Conservation (phyloP, 2,888 invertebrate species). For the Amphimallon solstitiale region DNA sequence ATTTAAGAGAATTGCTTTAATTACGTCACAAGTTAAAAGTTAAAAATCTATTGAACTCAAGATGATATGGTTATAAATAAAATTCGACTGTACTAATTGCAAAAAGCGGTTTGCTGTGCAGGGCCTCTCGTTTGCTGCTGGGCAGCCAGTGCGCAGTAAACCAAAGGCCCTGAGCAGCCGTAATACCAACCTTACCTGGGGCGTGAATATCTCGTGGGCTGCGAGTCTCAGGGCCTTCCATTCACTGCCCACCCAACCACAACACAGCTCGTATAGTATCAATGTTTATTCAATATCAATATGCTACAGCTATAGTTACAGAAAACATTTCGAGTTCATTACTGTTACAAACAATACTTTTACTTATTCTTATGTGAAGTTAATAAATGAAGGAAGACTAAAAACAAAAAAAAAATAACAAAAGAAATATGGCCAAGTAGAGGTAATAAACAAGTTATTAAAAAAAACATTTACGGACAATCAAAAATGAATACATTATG, state of each 20-base stretch:
- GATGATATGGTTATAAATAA: conserved; percentile 6
- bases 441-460: conserved; percentile 4
- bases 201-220: conserved; percentile 50
- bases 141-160: conserved; percentile 57
- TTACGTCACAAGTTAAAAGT: too few species aligned
- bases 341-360: conserved; percentile 44
- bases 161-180: conserved; percentile 64
- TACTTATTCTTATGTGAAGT: conserved; percentile 17
- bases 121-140: conserved; percentile 61
- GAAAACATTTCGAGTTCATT: conserved; percentile 44
- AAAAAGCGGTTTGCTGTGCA: conserved; percentile 55
- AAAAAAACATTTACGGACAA: conserved; percentile 10
- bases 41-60: not conserved
- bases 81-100: conserved; percentile 22
- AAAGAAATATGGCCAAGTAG: conserved; percentile 15
- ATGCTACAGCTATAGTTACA: conserved; percentile 51
- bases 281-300: conserved; percentile 54
- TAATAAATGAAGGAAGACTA: conserved; percentile 19
- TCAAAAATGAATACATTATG: not conserved
- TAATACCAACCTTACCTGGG: conserved; percentile 61
- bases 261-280: conserved; percentile 55
- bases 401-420: conserved; percentile 8
- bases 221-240: conserved; percentile 59
- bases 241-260: conserved; percentile 56
- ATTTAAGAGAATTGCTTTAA: too few species aligned